phyloP scores from a whole-genome alignment of 2,113 vertebrate species.

The Muntiacus reevesi region DNA sequence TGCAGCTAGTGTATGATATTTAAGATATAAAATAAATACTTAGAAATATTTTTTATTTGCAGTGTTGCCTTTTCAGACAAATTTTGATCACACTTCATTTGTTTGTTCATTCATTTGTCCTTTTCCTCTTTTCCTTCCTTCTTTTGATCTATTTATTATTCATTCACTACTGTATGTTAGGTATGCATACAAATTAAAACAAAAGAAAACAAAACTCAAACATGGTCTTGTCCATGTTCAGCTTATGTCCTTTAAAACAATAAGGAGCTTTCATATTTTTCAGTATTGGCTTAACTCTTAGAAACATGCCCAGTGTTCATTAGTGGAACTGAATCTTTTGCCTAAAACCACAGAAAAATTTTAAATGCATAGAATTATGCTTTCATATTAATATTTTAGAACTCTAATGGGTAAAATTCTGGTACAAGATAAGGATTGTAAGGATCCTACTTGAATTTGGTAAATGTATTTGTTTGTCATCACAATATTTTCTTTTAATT shows the following conservation, averaged over 20 bases:
- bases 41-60: conserved; percentile 6
- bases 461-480: not conserved
- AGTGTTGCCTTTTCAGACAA: not conserved
- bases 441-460: not conserved
- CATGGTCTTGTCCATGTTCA: not conserved
- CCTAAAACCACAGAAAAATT: not conserved
- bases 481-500: not conserved
- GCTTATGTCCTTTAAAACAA: not conserved
- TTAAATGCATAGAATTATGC: not conserved
- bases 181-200: not conserved
- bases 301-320: not conserved
- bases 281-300: not conserved
- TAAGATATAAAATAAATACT: not conserved
- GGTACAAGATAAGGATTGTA: not conserved
- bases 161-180: not conserved
- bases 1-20: not conserved
- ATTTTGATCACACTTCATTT: not conserved
- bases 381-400: not conserved
- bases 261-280: not conserved
- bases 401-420: not conserved
- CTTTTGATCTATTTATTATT: not conserved
- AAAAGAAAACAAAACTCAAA: not conserved
- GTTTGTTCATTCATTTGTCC: not conserved
- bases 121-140: not conserved
- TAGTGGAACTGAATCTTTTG: not conserved